Percentiles rank a stretch among this genome's conserved stretches.
Conservation (phyloP, 2,888 invertebrate species). For the Julus scanicus region DNA sequence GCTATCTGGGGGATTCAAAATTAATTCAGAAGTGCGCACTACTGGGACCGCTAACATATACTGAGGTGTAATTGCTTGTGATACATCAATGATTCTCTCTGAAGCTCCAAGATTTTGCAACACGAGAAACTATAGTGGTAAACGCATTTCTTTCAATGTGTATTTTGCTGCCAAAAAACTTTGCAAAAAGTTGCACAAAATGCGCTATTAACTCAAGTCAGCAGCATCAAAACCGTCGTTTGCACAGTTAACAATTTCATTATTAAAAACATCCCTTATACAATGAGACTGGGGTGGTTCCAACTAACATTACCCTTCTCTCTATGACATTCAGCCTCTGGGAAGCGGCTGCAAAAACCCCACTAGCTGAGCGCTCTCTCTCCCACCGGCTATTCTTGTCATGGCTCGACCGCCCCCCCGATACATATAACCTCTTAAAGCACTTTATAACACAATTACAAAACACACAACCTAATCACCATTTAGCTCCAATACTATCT, state of each 20-base stretch:
- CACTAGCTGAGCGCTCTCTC: too few species aligned
- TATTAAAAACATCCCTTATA: too few species aligned
- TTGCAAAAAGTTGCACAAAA: slow-evolving; percentile 24
- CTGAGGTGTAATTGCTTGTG: slow-evolving; percentile 30
- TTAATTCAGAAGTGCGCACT: slow-evolving; percentile 41
- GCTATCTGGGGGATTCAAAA: slow-evolving; percentile 19
- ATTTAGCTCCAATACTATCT: too few species aligned
- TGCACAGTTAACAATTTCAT: neutral
- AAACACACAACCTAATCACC: too few species aligned
- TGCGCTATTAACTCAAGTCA: neutral
- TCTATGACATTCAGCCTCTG: too few species aligned
- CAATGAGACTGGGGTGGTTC: too few species aligned
- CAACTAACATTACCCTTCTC: too few species aligned
- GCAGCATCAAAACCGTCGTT: neutral
- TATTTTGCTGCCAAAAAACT: neutral
- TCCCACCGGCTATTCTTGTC: too few species aligned
- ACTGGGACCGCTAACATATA: slow-evolving; percentile 41
- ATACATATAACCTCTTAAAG: too few species aligned
- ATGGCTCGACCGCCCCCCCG: too few species aligned
- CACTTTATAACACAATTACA: too few species aligned
- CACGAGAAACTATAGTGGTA: neutral
- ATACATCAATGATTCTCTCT: slow-evolving; percentile 15
- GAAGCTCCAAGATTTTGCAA: neutral
- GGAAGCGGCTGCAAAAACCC: too few species aligned
- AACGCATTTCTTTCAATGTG: neutral